These are phyloP conservation scores for Lasioglossum morio DNA, from an alignment of 2,888 invertebrate genomes.

Conservation along the genomic window DNA sequence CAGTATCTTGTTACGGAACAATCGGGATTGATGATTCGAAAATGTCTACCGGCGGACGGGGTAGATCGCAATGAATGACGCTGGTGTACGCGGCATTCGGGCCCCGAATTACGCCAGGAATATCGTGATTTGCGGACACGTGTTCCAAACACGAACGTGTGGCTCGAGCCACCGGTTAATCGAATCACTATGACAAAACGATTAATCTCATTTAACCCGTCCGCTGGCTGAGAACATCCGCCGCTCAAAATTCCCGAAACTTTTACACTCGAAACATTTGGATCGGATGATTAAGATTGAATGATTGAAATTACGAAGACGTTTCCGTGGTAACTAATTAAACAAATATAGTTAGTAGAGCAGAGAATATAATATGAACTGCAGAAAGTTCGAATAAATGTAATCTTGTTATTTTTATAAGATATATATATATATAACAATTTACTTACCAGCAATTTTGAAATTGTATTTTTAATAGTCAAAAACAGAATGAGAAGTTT, in stretches of 20 bases:
- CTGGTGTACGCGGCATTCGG: slow-evolving; percentile 6
- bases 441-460: too few relatives aligned
- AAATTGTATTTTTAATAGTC: too few relatives aligned
- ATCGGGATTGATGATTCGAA: slow-evolving; percentile 64
- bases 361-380: too few relatives aligned
- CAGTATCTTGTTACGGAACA: slow-evolving; percentile 39
- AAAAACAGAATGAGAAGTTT: too few relatives aligned
- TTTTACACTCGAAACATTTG: not conserved
- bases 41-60: slow-evolving; percentile 48
- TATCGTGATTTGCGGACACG: slow-evolving; percentile 70
- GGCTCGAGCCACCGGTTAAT: slow-evolving; percentile 60
- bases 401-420: too few relatives aligned
- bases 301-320: too few relatives aligned
- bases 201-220: slow-evolving; percentile 71
- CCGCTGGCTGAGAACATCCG: not conserved
- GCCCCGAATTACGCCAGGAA: slow-evolving; percentile 27
- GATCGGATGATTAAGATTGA: too few relatives aligned
- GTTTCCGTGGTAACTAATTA: too few relatives aligned
- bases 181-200: slow-evolving; percentile 69
- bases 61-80: slow-evolving; percentile 43
- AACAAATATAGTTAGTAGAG: too few relatives aligned
- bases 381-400: too few relatives aligned
- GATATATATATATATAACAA: too few relatives aligned
- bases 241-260: not conserved
- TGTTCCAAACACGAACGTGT: slow-evolving; percentile 49